Base-by-base conservation (phyloP, 2,797 vertebrate genomes). In the Xiphorhynchus erythropygius region DNA sequence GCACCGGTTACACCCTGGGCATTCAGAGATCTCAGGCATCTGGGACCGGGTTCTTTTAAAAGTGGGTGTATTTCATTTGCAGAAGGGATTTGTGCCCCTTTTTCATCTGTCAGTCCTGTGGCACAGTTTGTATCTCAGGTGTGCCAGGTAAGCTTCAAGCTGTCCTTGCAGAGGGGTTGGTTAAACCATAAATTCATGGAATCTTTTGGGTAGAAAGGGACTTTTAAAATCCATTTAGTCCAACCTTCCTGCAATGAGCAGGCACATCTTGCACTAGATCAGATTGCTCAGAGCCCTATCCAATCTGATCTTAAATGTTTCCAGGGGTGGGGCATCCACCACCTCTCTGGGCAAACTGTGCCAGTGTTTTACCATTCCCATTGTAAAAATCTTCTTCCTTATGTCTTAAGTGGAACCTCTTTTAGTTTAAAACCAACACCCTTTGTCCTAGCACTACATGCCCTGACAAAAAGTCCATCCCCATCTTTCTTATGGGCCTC, bases 311-410 rank as follows among this genome's bases (percentile, higher is more conserved):
- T 24, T 11, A 6, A n/a, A 24, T 21, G 2, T 35, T 67, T 35
- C 10, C 33, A 69, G 5, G 7, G 8, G 14, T 49, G 46, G 30
- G 5, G 3, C 41, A 50, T 1, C 11, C 1, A 33, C 17, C 10
- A 16, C 18, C 9, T 35, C 33, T 63, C 8, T 44, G 53, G n/a
- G 27, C 2, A 89, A 37, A 27, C 1, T 39, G 18, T 9, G 11
- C 6, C 44, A 50, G 22, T 7, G 41, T 17, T 30, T 69, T 32
- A 47, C 17, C 18, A 11, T 18, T 8, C 3, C 27, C 16, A 19
- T 1, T 0, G 0, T 10, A 14, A 78, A 84, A 46, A 21, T 14
- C 1, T 2, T 7, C 11, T 21, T 46, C 7, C 7, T 37, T 49
- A 6, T 4, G 7, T 18, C 13, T 18, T 62, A 7, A 63, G 55